These are phyloP conservation scores for Enhydra lutris DNA, from an alignment of 2,113 vertebrate species.

Conservation along the genomic window DNA sequence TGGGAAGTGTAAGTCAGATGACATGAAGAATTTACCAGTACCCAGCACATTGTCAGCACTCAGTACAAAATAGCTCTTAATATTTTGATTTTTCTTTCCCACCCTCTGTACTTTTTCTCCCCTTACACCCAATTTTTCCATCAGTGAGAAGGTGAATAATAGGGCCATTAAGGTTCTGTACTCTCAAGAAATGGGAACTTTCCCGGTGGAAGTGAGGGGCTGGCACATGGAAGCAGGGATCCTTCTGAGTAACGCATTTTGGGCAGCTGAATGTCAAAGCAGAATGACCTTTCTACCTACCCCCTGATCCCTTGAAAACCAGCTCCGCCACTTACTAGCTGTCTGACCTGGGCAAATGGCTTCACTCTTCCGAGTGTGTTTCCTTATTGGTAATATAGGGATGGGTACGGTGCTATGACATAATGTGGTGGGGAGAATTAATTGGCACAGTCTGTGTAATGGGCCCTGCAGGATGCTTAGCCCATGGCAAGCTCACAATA, in stretches of 20 bases:
- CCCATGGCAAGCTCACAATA: not conserved
- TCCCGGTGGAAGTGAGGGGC: not conserved
- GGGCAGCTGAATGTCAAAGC: not conserved
- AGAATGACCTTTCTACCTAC: not conserved
- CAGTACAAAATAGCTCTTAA: not conserved
- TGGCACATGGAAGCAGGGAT: not conserved
- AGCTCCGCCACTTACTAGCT: not conserved
- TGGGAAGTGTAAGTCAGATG: not conserved
- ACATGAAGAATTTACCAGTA: not conserved
- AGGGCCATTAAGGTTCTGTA: not conserved
- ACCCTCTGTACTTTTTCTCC: not conserved
- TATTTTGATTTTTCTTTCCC: not conserved
- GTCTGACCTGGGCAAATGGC: not conserved
- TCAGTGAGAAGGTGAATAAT: not conserved
- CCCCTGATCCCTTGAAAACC: not conserved
- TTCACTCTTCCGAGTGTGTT: not conserved
- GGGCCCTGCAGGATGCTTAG: not conserved
- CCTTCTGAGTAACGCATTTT: not conserved
- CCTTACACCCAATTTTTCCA: not conserved
- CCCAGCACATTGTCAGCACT: not conserved
- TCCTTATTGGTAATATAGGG: not conserved
- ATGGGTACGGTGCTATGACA: too few species aligned
- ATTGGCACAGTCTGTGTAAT: not conserved
- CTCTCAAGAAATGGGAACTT: not conserved
- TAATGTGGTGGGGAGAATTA: not conserved